These are phyloP conservation scores for Mamestra brassicae DNA, from an alignment of 2,888 invertebrate species.

Conservation along the genomic window DNA sequence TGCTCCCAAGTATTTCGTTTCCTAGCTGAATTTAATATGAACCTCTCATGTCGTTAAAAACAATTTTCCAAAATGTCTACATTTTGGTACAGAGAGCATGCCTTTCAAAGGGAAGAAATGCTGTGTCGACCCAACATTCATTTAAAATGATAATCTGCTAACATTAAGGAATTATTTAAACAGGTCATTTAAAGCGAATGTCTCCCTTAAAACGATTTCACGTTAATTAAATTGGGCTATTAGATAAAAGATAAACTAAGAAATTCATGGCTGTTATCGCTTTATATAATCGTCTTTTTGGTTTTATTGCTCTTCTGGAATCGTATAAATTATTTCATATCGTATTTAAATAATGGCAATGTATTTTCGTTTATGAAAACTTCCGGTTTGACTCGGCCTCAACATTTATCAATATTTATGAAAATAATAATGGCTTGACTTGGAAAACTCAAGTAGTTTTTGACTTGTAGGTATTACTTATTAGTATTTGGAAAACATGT, in stretches of 20 bases:
- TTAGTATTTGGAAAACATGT: neutral
- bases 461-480: neutral
- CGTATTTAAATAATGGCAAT: neutral
- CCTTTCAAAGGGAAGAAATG: neutral
- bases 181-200: slow-evolving; percentile 38
- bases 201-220: slow-evolving; percentile 47
- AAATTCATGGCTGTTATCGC: slow-evolving; percentile 46
- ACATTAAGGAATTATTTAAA: slow-evolving; percentile 43
- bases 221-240: slow-evolving; percentile 55
- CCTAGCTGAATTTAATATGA: neutral
- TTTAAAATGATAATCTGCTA: slow-evolving; percentile 27
- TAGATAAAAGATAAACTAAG: slow-evolving; percentile 59
- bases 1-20: slow-evolving; percentile 20
- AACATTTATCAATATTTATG: neutral
- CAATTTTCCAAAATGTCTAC: neutral
- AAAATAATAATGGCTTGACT: neutral
- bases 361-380: slow-evolving; percentile 1
- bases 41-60: neutral
- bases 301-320: slow-evolving; percentile 18
- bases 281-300: slow-evolving; percentile 39
- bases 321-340: slow-evolving; percentile 13
- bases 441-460: neutral
- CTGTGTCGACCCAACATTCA: neutral
- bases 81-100: neutral
- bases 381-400: neutral